Evolutionary conservation across 2,888 invertebrate genomes (phyloP).

Genomic region (Drosophila neonasuta): DNA sequence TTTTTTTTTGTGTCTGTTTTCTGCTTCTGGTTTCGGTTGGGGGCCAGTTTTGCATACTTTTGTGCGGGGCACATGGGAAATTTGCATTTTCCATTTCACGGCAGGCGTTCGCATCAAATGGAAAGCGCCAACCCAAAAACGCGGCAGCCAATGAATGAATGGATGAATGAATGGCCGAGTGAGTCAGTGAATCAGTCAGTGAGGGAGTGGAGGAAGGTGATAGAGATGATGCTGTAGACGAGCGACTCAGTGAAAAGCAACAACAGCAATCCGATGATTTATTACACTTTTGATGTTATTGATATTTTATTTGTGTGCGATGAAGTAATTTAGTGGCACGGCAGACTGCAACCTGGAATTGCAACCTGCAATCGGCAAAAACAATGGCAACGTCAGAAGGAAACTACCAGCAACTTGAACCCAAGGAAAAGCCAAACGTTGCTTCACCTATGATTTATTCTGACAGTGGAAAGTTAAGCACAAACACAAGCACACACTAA

Average conservation of each 20-base stretch:
- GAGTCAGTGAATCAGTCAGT: constrained; percentile 14
- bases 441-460: constrained; percentile 42
- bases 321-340: constrained; percentile 58
- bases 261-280: constrained; percentile 57
- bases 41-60: constrained; percentile 62
- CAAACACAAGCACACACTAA: background rate
- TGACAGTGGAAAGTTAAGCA: constrained; percentile 18
- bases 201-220: constrained; percentile 1
- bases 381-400: background rate
- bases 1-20: constrained; percentile 15
- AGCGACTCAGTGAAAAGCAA: constrained; percentile 8
- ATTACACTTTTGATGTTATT: constrained; percentile 66
- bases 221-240: constrained; percentile 13
- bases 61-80: constrained; percentile 55
- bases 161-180: constrained; percentile 1
- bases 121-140: constrained; percentile 12
- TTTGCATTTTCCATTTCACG: constrained; percentile 70
- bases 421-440: constrained; percentile 1
- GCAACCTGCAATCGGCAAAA: constrained; percentile 15
- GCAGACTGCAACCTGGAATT: background rate
- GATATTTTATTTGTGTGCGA: constrained; percentile 70
- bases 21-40: constrained; percentile 18
- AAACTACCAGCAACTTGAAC: background rate
- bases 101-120: constrained; percentile 49
- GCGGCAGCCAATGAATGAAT: constrained; percentile 15